Conservation (phyloP, 2,113 vertebrate genomes). For the Propithecus coquereli region DNA sequence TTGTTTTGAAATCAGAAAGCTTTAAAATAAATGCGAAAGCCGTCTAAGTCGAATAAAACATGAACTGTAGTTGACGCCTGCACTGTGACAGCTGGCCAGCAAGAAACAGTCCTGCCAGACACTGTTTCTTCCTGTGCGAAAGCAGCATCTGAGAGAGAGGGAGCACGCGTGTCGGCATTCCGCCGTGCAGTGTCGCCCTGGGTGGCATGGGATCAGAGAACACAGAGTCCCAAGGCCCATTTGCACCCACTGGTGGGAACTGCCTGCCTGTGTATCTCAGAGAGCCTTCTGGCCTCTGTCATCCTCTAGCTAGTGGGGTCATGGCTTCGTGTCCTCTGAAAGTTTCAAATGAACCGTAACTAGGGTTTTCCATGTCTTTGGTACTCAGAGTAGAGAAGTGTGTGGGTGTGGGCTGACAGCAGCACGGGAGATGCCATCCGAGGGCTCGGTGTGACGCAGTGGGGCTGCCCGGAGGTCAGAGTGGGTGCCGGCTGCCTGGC, state of each 20-base stretch:
- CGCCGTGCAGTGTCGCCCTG: background rate
- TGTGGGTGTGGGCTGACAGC: fast-evolving
- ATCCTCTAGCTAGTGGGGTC: background rate
- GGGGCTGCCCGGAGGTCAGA: too few relatives aligned
- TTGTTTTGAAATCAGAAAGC: background rate
- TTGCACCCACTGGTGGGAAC: background rate
- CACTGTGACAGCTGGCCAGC: fast-evolving
- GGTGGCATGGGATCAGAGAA: background rate
- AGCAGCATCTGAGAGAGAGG: constrained; percentile 10
- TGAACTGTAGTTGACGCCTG: background rate
- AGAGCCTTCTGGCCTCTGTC: background rate
- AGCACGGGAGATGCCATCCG: fast-evolving
- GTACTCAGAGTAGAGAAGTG: background rate
- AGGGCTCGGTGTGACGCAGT: fast-evolving
- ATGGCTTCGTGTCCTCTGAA: background rate
- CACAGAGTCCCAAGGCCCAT: background rate
- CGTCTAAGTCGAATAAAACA: background rate
- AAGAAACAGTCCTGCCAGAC: background rate
- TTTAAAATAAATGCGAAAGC: background rate
- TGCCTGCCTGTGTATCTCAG: background rate
- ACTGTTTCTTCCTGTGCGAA: background rate
- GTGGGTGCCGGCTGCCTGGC: fast-evolving
- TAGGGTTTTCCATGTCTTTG: background rate
- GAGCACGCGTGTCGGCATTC: background rate
- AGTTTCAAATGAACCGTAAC: background rate